phyloP scores from a whole-genome alignment of 2,888 invertebrate species.

The Noctua pronuba region DNA sequence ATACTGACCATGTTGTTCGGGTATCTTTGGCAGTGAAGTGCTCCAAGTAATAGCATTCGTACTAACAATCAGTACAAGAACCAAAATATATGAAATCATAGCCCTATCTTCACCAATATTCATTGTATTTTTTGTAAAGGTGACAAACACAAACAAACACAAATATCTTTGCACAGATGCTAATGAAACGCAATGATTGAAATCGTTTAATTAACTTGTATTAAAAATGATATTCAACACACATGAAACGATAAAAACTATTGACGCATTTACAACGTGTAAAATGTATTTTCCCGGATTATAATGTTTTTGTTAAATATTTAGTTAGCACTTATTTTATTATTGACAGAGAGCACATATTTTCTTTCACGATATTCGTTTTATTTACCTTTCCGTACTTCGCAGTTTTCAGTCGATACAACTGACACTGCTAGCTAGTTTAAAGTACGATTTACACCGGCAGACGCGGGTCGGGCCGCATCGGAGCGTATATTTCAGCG shows the following conservation, averaged over 20 bases:
- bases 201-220: slow-evolving; percentile 22
- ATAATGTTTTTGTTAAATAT: slow-evolving; percentile 4
- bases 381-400: slow-evolving; percentile 3
- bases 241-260: slow-evolving; percentile 22
- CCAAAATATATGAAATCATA: slow-evolving; percentile 10
- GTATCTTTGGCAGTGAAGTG: slow-evolving; percentile 3
- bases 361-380: slow-evolving; percentile 7
- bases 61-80: slow-evolving; percentile 20
- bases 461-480: not conserved
- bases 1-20: slow-evolving; percentile 32
- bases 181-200: slow-evolving; percentile 10
- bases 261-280: slow-evolving; percentile 24
- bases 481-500: not conserved
- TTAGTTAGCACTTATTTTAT: slow-evolving; percentile 26
- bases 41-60: slow-evolving; percentile 37
- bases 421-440: not conserved
- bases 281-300: slow-evolving; percentile 16
- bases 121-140: not conserved
- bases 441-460: not conserved
- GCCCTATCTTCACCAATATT: not conserved
- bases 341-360: slow-evolving; percentile 18
- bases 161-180: slow-evolving; percentile 9
- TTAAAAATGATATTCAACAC: slow-evolving; percentile 1
- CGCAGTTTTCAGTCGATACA: not conserved
- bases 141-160: not conserved